These are phyloP conservation scores for Peromyscus maniculatus DNA, from an alignment of 2,113 vertebrate genomes.

Conservation along the genomic window DNA sequence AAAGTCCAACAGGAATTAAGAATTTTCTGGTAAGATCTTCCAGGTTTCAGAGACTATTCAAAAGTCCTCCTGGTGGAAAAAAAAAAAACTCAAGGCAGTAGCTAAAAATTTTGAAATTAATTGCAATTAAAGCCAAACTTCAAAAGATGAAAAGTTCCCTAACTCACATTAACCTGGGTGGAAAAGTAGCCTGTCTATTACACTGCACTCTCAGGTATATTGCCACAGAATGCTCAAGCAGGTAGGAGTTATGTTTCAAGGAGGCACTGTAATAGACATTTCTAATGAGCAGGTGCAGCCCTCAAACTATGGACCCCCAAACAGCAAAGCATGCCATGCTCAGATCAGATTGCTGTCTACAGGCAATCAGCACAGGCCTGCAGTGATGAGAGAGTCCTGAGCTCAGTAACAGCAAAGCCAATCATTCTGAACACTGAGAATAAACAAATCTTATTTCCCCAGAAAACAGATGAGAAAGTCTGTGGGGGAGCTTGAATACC, in stretches of 20 bases:
- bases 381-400: conserved; percentile 50
- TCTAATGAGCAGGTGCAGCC: not conserved
- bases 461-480: conserved; percentile 14
- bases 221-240: conserved; percentile 33
- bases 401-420: conserved; percentile 33
- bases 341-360: conserved; percentile 53
- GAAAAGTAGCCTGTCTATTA: conserved; percentile 36
- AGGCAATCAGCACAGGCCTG: conserved; percentile 60
- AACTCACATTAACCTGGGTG: conserved; percentile 44
- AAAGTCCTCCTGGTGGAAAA: not conserved
- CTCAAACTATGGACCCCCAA: not conserved
- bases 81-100: not conserved
- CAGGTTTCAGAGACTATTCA: not conserved
- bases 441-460: conserved; percentile 66
- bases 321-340: not conserved
- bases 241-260: conserved; percentile 20
- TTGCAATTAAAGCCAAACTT: conserved; percentile 50
- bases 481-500: conserved; percentile 3
- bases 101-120: conserved; percentile 37
- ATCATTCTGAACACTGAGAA: conserved; percentile 46
- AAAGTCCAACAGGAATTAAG: not conserved
- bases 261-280: not conserved
- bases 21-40: not conserved
- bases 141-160: not conserved
- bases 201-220: not conserved